These are phyloP conservation scores for Laticauda laticaudata DNA, from an alignment of 2,113 vertebrate genomes.

Conservation along the genomic window DNA sequence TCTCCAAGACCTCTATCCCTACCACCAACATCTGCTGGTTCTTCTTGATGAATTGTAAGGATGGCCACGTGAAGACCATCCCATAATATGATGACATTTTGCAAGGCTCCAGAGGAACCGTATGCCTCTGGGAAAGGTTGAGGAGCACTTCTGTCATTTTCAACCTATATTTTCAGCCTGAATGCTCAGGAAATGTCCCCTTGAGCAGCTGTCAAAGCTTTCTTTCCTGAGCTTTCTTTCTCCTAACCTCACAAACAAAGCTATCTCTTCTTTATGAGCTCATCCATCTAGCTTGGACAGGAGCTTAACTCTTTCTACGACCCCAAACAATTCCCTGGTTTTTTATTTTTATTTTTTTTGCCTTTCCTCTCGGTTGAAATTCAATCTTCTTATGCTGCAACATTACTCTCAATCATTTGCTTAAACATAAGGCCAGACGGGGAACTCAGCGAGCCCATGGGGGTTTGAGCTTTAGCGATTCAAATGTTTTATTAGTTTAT, in stretches of 20 bases:
- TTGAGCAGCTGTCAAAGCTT: background rate
- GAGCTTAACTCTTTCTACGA: background rate
- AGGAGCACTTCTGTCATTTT: background rate
- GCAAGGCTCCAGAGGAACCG: background rate
- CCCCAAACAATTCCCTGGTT: background rate
- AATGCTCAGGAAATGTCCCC: background rate
- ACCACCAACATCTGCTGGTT: background rate
- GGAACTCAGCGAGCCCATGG: background rate
- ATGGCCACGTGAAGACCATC: background rate
- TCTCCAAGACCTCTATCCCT: background rate
- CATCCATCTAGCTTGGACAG: background rate
- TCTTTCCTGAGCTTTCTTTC: background rate
- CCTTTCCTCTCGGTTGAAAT: background rate
- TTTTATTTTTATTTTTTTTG: background rate
- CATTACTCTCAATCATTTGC: background rate
- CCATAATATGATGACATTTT: background rate
- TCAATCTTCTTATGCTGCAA: background rate
- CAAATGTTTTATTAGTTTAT: background rate
- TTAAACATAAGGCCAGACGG: background rate
- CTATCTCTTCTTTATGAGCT: background rate
- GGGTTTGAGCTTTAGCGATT: background rate
- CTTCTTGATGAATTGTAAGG: background rate
- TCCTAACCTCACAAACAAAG: background rate
- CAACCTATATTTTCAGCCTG: background rate
- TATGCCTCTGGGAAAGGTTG: background rate